Evolutionary conservation across 2,888 invertebrate genomes (phyloP).

Genomic region (Pollenia amentaria): DNA sequence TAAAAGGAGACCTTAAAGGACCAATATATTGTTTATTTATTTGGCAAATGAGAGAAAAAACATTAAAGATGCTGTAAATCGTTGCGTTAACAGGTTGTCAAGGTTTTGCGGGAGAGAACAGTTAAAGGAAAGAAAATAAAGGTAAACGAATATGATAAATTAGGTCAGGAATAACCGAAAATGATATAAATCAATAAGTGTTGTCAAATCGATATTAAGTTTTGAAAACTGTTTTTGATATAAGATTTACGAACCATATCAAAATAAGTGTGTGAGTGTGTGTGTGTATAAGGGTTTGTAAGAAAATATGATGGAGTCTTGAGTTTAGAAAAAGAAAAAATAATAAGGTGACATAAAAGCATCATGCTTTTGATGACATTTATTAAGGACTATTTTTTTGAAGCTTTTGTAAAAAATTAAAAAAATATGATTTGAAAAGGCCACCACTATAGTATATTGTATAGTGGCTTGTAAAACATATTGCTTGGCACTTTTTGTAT

Average conservation of each 20-base stretch:
- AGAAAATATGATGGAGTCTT: background rate
- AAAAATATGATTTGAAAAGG: no score
- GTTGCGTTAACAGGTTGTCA: constrained; percentile 63
- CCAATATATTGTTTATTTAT: background rate
- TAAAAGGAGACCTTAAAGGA: background rate
- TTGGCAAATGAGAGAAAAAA: background rate
- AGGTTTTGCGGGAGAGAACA: constrained; percentile 30
- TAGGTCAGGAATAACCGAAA: constrained; percentile 62
- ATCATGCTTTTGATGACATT: background rate
- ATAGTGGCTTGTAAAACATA: no score
- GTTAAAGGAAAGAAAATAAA: background rate
- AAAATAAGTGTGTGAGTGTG: background rate
- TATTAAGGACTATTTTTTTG: no score
- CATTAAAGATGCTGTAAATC: constrained; percentile 5
- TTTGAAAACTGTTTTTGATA: constrained; percentile 24
- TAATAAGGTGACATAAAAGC: background rate
- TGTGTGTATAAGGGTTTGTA: no score
- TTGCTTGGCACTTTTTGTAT: no score
- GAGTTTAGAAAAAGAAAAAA: no score
- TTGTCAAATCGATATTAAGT: constrained; percentile 55
- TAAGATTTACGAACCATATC: background rate
- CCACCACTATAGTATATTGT: no score
- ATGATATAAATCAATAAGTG: constrained; percentile 49
- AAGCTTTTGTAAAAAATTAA: no score
- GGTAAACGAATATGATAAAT: constrained; percentile 39